Evolutionary conservation across 2,888 invertebrate genomes (phyloP).

Genomic region (Schizotus pectinicornis): DNA sequence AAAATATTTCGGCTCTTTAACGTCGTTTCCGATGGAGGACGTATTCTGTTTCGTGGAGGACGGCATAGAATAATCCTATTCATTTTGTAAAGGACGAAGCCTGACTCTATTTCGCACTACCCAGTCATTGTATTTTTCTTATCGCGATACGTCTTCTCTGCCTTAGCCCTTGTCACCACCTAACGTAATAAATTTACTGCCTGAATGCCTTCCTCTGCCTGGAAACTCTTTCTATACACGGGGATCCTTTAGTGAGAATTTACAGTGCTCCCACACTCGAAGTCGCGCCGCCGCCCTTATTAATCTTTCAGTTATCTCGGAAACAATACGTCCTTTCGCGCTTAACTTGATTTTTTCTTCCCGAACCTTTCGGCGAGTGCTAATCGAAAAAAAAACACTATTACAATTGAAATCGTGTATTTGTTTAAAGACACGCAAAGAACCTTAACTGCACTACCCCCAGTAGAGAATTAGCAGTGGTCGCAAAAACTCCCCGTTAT

Average conservation of each 20-base stretch:
- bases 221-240: conserved; percentile 33
- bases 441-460: no score
- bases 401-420: no score
- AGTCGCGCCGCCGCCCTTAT: conserved; percentile 16
- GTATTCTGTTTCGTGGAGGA: conserved; percentile 7
- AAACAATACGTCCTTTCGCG: not conserved
- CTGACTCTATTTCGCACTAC: conserved; percentile 40
- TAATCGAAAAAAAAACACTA: no score
- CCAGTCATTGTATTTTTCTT: conserved; percentile 56
- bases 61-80: conserved; percentile 39
- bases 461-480: no score
- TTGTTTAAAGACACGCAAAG: no score
- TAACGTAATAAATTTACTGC: conserved; percentile 58
- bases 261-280: conserved; percentile 23
- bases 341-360: no score
- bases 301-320: conserved; percentile 28
- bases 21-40: not conserved
- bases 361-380: no score
- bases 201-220: conserved; percentile 51
- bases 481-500: no score
- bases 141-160: conserved; percentile 56
- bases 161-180: conserved; percentile 57
- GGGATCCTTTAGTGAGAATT: conserved; percentile 35
- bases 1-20: conserved; percentile 3
- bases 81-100: conserved; percentile 37